Evolutionary conservation across 2,113 vertebrate species (phyloP).

Genomic region (Raphicerus campestris): DNA sequence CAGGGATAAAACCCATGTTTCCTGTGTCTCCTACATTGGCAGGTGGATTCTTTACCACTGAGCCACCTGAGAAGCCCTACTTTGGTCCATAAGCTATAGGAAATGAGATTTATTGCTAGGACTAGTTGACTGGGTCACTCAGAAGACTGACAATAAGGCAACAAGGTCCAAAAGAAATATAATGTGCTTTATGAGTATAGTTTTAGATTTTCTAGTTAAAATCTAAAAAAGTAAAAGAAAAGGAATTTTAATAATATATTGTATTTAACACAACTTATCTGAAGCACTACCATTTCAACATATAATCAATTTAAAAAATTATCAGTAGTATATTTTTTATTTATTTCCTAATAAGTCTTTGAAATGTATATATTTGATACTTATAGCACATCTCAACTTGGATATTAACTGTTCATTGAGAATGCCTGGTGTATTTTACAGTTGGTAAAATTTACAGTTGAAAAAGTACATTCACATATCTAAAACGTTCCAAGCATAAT

Average conservation of each 20-base stretch:
- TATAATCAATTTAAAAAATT: not conserved
- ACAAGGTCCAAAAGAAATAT: not conserved
- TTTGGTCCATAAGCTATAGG: not conserved
- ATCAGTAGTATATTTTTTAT: not conserved
- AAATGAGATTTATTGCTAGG: not conserved
- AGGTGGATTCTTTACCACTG: not conserved
- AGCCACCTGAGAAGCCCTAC: not conserved
- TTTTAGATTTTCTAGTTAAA: not conserved
- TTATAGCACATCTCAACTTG: not conserved
- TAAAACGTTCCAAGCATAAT: not conserved
- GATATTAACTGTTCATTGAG: not conserved
- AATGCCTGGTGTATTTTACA: slow-evolving; percentile 5
- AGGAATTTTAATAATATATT: not conserved
- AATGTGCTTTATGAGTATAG: not conserved
- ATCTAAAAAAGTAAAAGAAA: not conserved
- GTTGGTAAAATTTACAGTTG: slow-evolving; percentile 29
- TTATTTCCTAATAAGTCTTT: not conserved
- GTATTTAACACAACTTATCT: not conserved
- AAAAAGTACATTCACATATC: slow-evolving; percentile 8
- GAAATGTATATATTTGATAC: not conserved
- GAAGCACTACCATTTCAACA: not conserved
- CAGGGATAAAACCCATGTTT: not conserved
- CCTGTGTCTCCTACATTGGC: not conserved
- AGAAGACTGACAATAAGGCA: not conserved
- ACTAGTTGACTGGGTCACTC: not conserved